Conservation (phyloP, 2,797 vertebrate genomes). For the Amniataba percoides region DNA sequence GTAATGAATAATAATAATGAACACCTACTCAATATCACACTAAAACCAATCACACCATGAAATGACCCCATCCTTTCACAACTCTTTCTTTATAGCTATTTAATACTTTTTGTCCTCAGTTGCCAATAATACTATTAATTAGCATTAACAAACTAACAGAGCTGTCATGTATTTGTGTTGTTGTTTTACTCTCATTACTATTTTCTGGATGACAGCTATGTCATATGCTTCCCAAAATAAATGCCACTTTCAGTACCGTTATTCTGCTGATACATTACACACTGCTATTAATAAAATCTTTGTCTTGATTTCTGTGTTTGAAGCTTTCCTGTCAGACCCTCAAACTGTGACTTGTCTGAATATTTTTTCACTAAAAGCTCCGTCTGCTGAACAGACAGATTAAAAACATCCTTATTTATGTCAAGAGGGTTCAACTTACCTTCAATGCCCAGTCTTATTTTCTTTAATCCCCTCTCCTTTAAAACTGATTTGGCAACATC, state of each 20-base stretch:
- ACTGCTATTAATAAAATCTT: neutral
- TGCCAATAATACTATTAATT: neutral
- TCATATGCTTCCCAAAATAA: neutral
- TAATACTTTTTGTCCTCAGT: neutral
- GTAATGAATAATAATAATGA: neutral
- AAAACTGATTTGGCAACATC: slow-evolving; percentile 99
- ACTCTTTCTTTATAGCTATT: neutral
- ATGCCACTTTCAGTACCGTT: neutral
- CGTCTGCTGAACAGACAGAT: neutral
- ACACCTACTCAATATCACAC: neutral
- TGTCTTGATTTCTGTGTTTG: neutral
- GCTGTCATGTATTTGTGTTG: neutral
- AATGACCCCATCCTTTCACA: neutral
- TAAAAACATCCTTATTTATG: neutral
- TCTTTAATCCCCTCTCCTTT: slow-evolving; percentile 98
- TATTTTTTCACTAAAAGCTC: neutral
- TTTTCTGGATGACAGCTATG: neutral
- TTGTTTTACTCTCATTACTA: neutral
- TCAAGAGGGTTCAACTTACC: slow-evolving; percentile 85
- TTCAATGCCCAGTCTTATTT: slow-evolving; percentile 98
- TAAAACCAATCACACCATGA: neutral
- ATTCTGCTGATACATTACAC: neutral
- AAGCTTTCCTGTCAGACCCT: neutral
- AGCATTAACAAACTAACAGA: neutral
- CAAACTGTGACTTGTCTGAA: neutral